phyloP scores from a whole-genome alignment of 2,888 invertebrate genomes.

The Athetis lepigone region DNA sequence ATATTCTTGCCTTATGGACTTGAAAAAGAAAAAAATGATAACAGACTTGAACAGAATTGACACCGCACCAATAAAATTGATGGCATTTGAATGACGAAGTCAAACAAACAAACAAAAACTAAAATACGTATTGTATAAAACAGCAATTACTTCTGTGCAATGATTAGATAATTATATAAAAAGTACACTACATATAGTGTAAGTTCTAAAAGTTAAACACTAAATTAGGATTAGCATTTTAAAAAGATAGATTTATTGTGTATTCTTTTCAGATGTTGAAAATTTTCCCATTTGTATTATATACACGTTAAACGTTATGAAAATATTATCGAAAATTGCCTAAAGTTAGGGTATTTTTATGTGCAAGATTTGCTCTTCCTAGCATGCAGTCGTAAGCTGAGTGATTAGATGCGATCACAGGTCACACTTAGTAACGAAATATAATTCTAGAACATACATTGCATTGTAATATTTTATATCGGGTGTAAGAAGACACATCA shows the following conservation, averaged over 20 bases:
- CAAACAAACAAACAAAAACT: constrained; percentile 16
- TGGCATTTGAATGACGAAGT: constrained; percentile 19
- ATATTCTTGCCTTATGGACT: constrained; percentile 21
- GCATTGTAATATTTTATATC: constrained; percentile 7
- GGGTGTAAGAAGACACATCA: not conserved
- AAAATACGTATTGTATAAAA: constrained; percentile 39
- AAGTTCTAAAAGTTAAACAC: constrained; percentile 36
- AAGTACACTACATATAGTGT: constrained; percentile 17
- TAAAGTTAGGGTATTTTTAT: constrained; percentile 26
- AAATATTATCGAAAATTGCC: constrained; percentile 29
- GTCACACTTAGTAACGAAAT: not conserved
- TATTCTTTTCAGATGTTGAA: constrained; percentile 31
- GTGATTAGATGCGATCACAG: constrained; percentile 8
- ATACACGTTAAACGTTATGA: constrained; percentile 37
- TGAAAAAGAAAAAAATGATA: not conserved
- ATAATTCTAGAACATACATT: constrained; percentile 2
- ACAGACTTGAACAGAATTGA: not conserved
- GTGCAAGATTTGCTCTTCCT: constrained; percentile 17
- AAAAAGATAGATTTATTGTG: constrained; percentile 28
- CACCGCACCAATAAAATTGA: constrained; percentile 13
- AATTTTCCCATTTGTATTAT: constrained; percentile 35
- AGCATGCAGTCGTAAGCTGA: not conserved
- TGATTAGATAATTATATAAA: constrained; percentile 30
- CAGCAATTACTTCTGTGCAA: constrained; percentile 43
- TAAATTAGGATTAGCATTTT: constrained; percentile 45